Evolutionary conservation across 2,797 vertebrate species (phyloP).

Genomic region (Salmo trutta): DNA sequence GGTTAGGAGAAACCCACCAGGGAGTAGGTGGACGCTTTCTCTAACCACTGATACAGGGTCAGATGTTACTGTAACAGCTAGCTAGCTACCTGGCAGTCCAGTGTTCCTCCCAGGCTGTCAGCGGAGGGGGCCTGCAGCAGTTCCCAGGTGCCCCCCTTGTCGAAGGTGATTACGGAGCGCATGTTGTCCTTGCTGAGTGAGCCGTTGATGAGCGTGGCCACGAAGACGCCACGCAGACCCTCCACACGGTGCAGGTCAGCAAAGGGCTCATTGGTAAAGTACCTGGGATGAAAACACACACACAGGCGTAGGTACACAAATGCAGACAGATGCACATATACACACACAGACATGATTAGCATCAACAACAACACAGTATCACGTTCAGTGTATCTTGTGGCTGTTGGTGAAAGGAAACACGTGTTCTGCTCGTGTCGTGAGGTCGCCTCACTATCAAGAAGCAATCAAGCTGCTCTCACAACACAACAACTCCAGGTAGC

Average conservation of each 20-base stretch:
- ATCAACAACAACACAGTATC: conserved; percentile 20
- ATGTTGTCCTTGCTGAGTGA: conserved; percentile 93
- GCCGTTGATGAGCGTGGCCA: conserved; percentile 91
- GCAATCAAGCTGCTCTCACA: not conserved
- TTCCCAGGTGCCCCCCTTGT: conserved; percentile 98
- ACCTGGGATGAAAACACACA: conserved; percentile 69
- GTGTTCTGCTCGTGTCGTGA: not conserved
- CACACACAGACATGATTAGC: not conserved
- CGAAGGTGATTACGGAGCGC: conserved; percentile 96
- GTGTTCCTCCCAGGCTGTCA: conserved; percentile 86
- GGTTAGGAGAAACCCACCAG: no score
- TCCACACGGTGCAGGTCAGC: conserved; percentile 94
- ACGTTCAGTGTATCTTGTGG: not conserved
- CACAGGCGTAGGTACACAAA: conserved; percentile 9
- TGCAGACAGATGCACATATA: conserved; percentile 23
- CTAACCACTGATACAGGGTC: no score
- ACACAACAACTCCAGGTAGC: not conserved
- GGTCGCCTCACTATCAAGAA: not conserved
- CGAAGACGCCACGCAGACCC: conserved; percentile 90
- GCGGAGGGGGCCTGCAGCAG: conserved; percentile 87
- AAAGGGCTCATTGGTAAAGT: conserved; percentile 94
- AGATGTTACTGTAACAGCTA: not conserved
- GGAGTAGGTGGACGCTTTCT: no score
- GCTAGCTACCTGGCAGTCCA: conserved; percentile 85
- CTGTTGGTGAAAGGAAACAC: not conserved